Evolutionary conservation across 2,113 vertebrate genomes (phyloP).

Genomic region (Corvus cornix): DNA sequence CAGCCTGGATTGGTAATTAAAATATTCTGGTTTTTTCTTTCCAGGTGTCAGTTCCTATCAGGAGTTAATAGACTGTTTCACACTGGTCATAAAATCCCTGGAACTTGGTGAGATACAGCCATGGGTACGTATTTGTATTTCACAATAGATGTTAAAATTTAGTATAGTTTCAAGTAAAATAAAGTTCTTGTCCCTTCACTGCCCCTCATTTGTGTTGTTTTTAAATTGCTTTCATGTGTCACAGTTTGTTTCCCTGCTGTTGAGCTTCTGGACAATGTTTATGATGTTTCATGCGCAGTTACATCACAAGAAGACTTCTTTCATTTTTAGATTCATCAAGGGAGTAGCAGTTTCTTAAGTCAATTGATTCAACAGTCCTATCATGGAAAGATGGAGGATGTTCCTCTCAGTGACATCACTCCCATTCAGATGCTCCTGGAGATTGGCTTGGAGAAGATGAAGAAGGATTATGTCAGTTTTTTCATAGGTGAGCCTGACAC

Average conservation of each 20-base stretch:
- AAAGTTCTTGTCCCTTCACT: not conserved
- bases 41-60: conserved; percentile 88
- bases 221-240: not conserved
- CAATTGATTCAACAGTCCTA: conserved; percentile 91
- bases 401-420: conserved; percentile 80
- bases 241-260: not conserved
- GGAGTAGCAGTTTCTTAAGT: conserved; percentile 87
- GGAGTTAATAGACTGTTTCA: conserved; percentile 85
- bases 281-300: not conserved
- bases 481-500: conserved; percentile 84
- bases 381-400: conserved; percentile 75
- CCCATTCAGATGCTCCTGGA: conserved; percentile 92
- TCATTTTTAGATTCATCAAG: conserved; percentile 85
- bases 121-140: conserved; percentile 79
- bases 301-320: not conserved
- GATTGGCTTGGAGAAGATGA: conserved; percentile 94
- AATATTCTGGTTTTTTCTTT: not conserved
- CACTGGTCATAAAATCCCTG: conserved; percentile 83
- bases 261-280: not conserved
- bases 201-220: not conserved
- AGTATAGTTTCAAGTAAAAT: not conserved
- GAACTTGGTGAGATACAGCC: conserved; percentile 85
- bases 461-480: conserved; percentile 94
- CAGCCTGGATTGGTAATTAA: not conserved
- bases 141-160: not conserved